Base-by-base conservation (phyloP, 2,888 invertebrate species). In the Aleiodes leptofemur region DNA sequence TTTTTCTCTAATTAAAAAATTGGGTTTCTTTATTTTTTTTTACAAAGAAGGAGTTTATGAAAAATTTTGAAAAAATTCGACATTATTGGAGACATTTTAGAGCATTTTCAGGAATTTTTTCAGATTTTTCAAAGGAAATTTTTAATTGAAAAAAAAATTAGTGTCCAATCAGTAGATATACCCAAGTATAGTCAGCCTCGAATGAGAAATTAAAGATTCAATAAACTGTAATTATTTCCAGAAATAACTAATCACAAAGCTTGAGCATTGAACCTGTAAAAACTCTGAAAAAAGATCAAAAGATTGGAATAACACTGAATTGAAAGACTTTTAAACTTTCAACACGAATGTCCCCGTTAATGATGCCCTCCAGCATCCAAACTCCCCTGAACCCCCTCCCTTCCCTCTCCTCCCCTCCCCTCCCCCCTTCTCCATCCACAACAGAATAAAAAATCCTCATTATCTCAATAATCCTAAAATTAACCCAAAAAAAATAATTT, bases 311-410 rank as follows among this genome's bases (percentile, higher is more conserved):
- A 61, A 38, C 14, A 61, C 16, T 14, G 43, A 61, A 61, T 61
- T 61, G 61, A 43, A 61, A 70, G 76, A 76, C 72, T 79, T 79
- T 78, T 23, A 23, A 77, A 77, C 78, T 61, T 77, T 50, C 69
- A 69, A 74, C 77, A 78, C 73, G 72, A 75, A 66, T 50, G 78
- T 11, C 79, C 80, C 76, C 82, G 83, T 86, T 87, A 87, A 87
- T 86, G 86, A 87, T 86, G 87, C 87, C 87, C 83, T 81, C 79
- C 76, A 83, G 87, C 83, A 69, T 78, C 77, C 76, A 51, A 69
- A 70, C 77, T 81, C 78, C 75, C 76, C 29, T 70, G 77, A 79
- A 78, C 68, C 80, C 78, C 75, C 70, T 78, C 2, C 23, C 23
- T 23, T 2, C 23, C 23, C 23, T 2, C 23, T 23, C 2, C 23